Base-by-base conservation (phyloP, 2,113 vertebrate species). In the Galemys pyrenaicus region DNA sequence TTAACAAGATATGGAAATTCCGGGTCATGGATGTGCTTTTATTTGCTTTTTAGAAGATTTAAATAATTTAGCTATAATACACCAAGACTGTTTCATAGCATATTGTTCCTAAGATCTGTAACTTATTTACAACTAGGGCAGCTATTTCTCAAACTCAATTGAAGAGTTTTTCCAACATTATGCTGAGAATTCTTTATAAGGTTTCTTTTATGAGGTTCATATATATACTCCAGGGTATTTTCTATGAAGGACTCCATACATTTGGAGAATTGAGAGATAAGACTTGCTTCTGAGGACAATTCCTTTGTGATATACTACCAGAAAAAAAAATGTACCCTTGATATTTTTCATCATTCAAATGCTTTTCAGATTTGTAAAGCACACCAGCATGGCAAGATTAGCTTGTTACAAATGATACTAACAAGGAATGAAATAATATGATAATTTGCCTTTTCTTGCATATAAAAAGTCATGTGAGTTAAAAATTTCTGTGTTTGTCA, bases 401-500 rank as follows among this genome's bases (percentile, higher is more conserved):
- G 32, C 49, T 97, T 65, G 83, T 95, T 65, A 92, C 30, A 79
- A 97, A 35, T 97, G 91, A 94, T 73, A 89, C 24, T 97, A 97
- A 97, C 44, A 96, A 97, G 92, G 60, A 78, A 96, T 89, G 67
- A 95, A 92, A 79, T 92, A 91, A 97, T 92, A 75, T 86, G 80
- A 97, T 97, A 93, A 97, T 98, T 97, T 94, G 54, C 30, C 70
- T 89, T 37, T 95, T 91, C 89, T 3, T 68, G 86, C 70, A 93
- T 89, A 62, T 28, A 79, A 89, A 90, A 95, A 87, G 95, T 89
- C 74, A 89, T 26, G 79, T 75, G 91, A 67, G 54, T 71, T 39
- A 64, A n/a, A 87, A 73, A 87, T 71, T 17, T 39, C 0, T 24
- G 46, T 68, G 64, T 65, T 87, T 97, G 82, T 87, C 92, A 96